Evolutionary conservation across 2,113 vertebrate species (phyloP).

Genomic region (Melospiza georgiana): DNA sequence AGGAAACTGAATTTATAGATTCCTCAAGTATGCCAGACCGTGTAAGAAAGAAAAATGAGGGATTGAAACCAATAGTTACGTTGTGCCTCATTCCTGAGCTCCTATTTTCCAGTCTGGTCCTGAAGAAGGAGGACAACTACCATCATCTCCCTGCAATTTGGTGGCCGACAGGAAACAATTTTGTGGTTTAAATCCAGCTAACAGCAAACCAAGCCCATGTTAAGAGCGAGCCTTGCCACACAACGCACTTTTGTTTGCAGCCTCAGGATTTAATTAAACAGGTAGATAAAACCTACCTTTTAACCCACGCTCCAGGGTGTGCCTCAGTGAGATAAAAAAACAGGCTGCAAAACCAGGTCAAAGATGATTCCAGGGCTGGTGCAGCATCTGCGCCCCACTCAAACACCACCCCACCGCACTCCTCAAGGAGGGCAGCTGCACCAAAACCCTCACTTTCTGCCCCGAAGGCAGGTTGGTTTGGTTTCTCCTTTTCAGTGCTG

Average conservation of each 20-base stretch:
- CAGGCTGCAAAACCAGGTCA: constrained; percentile 5
- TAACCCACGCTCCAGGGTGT: constrained; percentile 8
- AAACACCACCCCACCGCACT: fast-evolving
- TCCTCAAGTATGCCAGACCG: background rate
- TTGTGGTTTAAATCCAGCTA: constrained; percentile 34
- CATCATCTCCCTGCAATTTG: background rate
- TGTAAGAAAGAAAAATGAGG: background rate
- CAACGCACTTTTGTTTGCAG: constrained; percentile 16
- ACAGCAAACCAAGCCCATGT: background rate
- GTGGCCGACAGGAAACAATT: constrained; percentile 18
- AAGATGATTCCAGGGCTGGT: background rate
- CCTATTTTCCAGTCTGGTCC: background rate
- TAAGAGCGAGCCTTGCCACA: background rate
- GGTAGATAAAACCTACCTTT: constrained; percentile 39
- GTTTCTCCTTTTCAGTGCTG: background rate
- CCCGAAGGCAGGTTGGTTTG: background rate
- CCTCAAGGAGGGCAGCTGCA: background rate
- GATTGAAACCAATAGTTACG: background rate
- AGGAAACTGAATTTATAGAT: background rate
- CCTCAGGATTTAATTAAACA: constrained; percentile 36
- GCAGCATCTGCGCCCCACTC: fast-evolving
- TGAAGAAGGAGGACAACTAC: background rate
- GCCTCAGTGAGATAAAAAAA: background rate
- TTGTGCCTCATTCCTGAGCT: background rate
- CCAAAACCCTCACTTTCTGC: background rate